These are phyloP conservation scores for Neocrepidodera transversa DNA, from an alignment of 2,888 invertebrate species.

Conservation along the genomic window DNA sequence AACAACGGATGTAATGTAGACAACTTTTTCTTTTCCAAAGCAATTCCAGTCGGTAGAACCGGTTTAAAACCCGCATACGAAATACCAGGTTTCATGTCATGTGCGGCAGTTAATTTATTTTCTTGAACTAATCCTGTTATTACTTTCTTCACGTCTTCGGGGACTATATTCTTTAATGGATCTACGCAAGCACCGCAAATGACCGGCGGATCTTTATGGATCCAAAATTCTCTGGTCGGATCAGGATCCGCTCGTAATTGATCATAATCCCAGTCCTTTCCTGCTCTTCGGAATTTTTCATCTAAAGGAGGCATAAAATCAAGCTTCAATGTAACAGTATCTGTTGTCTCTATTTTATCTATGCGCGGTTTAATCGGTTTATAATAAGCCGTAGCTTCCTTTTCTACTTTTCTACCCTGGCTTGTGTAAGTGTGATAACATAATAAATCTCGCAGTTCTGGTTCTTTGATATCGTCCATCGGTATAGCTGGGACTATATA, in stretches of 20 bases:
- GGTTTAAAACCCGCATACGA: constrained; percentile 56
- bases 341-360: constrained; percentile 33
- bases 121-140: constrained; percentile 51
- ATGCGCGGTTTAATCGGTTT: constrained; percentile 37
- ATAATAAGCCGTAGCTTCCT: constrained; percentile 48
- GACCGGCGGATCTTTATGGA: constrained; percentile 45
- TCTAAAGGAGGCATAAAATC: constrained; percentile 47
- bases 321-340: constrained; percentile 40
- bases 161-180: constrained; percentile 49
- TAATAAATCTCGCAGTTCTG: constrained; percentile 53
- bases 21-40: constrained; percentile 48
- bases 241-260: constrained; percentile 54
- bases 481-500: constrained; percentile 53
- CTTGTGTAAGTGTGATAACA: constrained; percentile 56
- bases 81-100: constrained; percentile 51
- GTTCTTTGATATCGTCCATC: constrained; percentile 57
- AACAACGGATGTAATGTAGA: constrained; percentile 53
- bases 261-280: constrained; percentile 54
- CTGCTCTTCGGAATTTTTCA: constrained; percentile 41
- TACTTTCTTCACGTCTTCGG: constrained; percentile 49
- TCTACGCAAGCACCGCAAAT: constrained; percentile 52
- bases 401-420: constrained; percentile 51
- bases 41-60: constrained; percentile 47
- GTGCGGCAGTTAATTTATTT: constrained; percentile 54
- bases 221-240: constrained; percentile 54